Evolutionary conservation across 2,113 vertebrate genomes (phyloP).

Genomic region (Pyxicephalus adspersus): DNA sequence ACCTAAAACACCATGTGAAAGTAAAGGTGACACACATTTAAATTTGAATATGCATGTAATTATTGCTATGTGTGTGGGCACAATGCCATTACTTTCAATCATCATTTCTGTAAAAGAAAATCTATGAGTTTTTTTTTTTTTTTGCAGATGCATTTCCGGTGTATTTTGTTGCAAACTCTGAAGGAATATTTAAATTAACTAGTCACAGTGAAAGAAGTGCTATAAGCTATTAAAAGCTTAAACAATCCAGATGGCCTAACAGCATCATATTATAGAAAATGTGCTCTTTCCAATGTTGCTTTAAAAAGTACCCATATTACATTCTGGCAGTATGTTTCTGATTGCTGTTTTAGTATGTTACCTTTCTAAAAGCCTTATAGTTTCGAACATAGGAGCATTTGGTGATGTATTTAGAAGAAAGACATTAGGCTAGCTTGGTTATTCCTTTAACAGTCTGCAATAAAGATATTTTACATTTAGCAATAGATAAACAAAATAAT

Average conservation of each 20-base stretch:
- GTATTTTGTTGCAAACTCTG: conserved; percentile 20
- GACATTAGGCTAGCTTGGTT: not conserved
- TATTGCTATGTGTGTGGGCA: too few relatives aligned
- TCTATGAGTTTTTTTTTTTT: not conserved
- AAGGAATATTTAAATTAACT: not conserved
- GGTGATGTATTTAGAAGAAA: not conserved
- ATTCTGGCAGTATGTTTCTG: conserved; percentile 8
- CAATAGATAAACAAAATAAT: too few relatives aligned
- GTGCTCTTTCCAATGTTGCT: not conserved
- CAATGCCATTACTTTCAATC: too few relatives aligned
- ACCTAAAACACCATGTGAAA: too few relatives aligned
- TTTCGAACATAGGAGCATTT: conserved; percentile 1
- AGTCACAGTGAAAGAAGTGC: conserved; percentile 13
- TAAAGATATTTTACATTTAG: too few relatives aligned
- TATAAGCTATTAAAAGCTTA: conserved; percentile 5
- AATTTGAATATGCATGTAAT: too few relatives aligned
- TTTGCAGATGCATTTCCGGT: conserved; percentile 3
- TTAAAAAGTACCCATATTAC: conserved; percentile 5
- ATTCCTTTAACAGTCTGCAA: too few relatives aligned
- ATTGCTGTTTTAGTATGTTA: not conserved
- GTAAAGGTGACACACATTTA: too few relatives aligned
- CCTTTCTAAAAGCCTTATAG: not conserved
- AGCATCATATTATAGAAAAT: conserved; percentile 5
- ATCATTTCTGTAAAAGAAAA: too few relatives aligned
- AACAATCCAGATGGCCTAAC: conserved; percentile 5